A percentile compares a stretch with the other conserved stretches of the same genome.
phyloP scores from a whole-genome alignment of 2,797 vertebrate genomes.

The Arrhamphus sclerolepis region DNA sequence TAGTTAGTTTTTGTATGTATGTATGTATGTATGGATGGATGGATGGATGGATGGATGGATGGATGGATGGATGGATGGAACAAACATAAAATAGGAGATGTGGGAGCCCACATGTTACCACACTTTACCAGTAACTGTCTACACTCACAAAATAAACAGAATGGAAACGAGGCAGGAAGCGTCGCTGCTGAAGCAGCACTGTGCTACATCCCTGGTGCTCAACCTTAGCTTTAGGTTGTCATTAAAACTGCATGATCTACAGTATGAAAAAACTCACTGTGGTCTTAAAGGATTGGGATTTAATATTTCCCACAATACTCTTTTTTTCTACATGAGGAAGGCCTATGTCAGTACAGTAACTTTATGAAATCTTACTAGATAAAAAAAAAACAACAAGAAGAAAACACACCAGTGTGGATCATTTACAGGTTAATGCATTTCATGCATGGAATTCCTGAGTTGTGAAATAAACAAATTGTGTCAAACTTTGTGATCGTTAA shows the following conservation, averaged over 20 bases:
- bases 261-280: slow-evolving; percentile 56
- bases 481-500: too few relatives aligned
- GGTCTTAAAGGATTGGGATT: slow-evolving; percentile 55
- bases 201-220: slow-evolving; percentile 43
- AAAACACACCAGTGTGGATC: too few relatives aligned
- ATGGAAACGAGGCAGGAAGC: slow-evolving; percentile 39
- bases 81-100: background rate
- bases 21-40: too few relatives aligned
- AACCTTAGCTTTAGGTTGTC: slow-evolving; percentile 55
- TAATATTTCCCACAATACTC: background rate
- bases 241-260: slow-evolving; percentile 68
- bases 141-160: slow-evolving; percentile 41
- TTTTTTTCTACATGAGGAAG: background rate
- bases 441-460: too few relatives aligned
- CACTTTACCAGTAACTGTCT: slow-evolving; percentile 18
- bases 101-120: slow-evolving; percentile 20
- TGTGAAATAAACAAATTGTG: too few relatives aligned
- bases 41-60: too few relatives aligned
- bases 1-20: too few relatives aligned
- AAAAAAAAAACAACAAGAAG: too few relatives aligned
- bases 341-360: too few relatives aligned
- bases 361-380: too few relatives aligned
- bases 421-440: too few relatives aligned
- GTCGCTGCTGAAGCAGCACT: slow-evolving; percentile 57
- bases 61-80: too few relatives aligned